These are phyloP conservation scores for Eupleurogrammus muticus DNA, from an alignment of 2,797 vertebrate genomes.

Conservation along the genomic window DNA sequence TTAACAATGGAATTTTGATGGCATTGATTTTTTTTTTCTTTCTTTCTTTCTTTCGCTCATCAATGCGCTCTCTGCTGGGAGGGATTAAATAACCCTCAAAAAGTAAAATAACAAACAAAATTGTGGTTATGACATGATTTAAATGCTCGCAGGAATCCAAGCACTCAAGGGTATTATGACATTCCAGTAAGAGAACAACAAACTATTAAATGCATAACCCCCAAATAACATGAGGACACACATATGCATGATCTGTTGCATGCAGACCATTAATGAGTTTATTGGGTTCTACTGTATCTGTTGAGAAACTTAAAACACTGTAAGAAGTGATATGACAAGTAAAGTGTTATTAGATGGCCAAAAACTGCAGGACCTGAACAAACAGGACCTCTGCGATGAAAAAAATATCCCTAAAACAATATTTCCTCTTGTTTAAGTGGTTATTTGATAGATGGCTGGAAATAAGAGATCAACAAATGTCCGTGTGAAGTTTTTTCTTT, in stretches of 20 bases:
- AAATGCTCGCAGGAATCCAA: not conserved
- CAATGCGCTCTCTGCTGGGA: not conserved
- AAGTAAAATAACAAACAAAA: constrained; percentile 2
- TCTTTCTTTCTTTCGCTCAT: not conserved
- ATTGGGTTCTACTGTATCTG: not conserved
- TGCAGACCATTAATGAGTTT: not conserved
- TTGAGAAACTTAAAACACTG: not conserved
- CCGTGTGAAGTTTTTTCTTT: too few relatives aligned
- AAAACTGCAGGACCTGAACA: not conserved
- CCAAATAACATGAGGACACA: not conserved
- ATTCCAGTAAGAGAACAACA: constrained; percentile 9
- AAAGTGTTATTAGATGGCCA: not conserved
- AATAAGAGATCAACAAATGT: too few relatives aligned
- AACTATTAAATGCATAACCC: not conserved
- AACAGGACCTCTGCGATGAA: not conserved
- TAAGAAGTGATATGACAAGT: not conserved
- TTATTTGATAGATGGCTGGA: too few relatives aligned
- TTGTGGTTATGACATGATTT: constrained; percentile 2
- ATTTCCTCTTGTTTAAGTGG: too few relatives aligned
- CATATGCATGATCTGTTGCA: not conserved
- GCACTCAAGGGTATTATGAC: not conserved
- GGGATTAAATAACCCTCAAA: not conserved
- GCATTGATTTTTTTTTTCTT: constrained; percentile 2
- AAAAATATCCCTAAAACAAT: too few relatives aligned
- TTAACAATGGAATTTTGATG: constrained; percentile 22